Evolutionary conservation across 2,797 vertebrate species (phyloP), one percentile per base, ranked within the genome.

Genomic region (Muscicapa comitata): DNA sequence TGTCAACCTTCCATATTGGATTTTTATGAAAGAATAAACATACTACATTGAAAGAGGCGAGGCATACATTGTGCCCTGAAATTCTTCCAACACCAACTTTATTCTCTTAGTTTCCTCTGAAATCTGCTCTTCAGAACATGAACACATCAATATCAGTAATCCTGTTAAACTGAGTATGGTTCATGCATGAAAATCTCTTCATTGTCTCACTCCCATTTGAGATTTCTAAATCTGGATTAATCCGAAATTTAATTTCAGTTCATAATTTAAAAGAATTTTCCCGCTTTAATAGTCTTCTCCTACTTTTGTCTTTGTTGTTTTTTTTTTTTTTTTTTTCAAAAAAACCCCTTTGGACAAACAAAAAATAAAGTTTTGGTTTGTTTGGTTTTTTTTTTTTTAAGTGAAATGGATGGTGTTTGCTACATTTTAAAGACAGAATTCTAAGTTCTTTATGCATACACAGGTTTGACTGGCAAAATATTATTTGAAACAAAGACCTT

Each of bases 201-300:
- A 65, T n/a, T 35, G 35, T 42, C 23, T 33, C 18, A 3, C 31
- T 42, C 82, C 21, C 24, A 58, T 50, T 19, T 72, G 48, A 74
- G 53, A 87, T 93, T 89, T 93, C 58, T 89, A 88, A 70, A 86
- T 82, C 38, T 62, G 38, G 29, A 63, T 95, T 90, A 72, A 48
- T 42, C 47, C 51, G 51, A 83, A 90, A 63, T 0, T 84, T 35
- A 24, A 7, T 63, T 94, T 86, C 21, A 57, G 6, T 61, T 86
- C 23, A 2, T 33, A 58, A 14, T 12, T 83, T 79, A 66, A 73
- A 25, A 84, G 9, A 51, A 80, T 58, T 3, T 63, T 82, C 58
- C 17, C 21, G 66, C 31, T 75, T 63, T 84, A 66, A 71, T 11
- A 66, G 38, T 37, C 17, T 50, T 75, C 21, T 54, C 19, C 29